phyloP scores from a whole-genome alignment of 2,888 invertebrate genomes.

The Panorpa germanica region DNA sequence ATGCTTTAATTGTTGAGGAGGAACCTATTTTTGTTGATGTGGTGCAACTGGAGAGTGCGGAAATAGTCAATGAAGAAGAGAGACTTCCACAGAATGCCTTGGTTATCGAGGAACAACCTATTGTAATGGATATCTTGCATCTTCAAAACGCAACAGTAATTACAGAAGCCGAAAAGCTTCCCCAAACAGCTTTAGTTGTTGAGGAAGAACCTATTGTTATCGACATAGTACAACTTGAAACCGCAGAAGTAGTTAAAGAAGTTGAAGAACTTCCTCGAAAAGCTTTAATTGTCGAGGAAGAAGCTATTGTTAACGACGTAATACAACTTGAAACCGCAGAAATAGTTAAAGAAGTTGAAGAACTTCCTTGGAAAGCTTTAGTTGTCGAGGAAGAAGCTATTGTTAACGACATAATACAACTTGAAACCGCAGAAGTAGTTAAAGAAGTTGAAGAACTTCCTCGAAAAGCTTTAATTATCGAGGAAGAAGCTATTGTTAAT shows the following conservation, averaged over 20 bases:
- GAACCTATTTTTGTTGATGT: conserved; percentile 9
- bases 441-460: background rate
- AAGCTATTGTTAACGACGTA: conserved; percentile 8
- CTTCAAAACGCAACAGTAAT: background rate
- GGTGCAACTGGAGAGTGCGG: background rate
- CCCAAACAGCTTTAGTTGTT: conserved; percentile 3
- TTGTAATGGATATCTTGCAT: conserved; percentile 6
- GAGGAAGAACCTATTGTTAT: conserved; percentile 10
- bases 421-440: background rate
- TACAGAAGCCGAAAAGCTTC: background rate
- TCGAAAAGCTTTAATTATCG: background rate
- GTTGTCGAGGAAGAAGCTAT: background rate
- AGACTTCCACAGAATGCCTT: background rate
- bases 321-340: background rate
- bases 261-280: background rate
- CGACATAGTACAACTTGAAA: background rate
- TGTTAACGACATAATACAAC: conserved; percentile 4
- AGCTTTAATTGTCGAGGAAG: conserved; percentile 9
- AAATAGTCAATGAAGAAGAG: background rate
- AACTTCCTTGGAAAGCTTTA: background rate
- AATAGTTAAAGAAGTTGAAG: background rate
- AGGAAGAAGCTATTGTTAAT: no score
- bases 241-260: background rate
- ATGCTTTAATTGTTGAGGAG: conserved; percentile 10
- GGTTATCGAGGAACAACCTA: conserved; percentile 10